Evolutionary conservation across 2,113 vertebrate genomes (phyloP), one percentile per base, ranked within the genome.

Genomic region (Himantopus leucocephalus): DNA sequence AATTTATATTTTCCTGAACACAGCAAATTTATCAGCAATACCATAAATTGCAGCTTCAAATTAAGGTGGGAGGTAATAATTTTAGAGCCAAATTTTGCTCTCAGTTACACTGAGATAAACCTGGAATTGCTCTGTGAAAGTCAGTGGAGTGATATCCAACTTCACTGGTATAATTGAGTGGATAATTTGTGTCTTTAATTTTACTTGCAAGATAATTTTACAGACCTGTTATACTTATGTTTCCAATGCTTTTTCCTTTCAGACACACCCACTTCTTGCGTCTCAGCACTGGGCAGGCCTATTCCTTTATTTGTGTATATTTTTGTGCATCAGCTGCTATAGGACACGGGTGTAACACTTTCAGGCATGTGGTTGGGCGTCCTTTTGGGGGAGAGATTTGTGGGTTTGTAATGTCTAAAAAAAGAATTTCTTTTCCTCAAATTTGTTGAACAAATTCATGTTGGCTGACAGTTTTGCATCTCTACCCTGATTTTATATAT

Each of bases 171-270:
- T 83, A 90, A 88, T 22, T 77, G 83, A 96, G 81, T 85, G 35
- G 85, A 68, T 90, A 76, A 93, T 94, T 95, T 90, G 58, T 87
- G 70, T 92, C 48, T 84, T 91, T 73, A 84, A 78, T 91, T 90
- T 94, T 89, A 88, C 75, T 92, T 95, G 68, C 50, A 80, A 93
- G 63, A 35, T 80, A 85, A 82, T 90, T 94, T 90, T 93, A 47
- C 70, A 71, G 71, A 95, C 43, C 26, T 96, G 70, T 95, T 90
- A 53, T 76, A 86, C 91, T 96, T 91, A 91, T 8, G 37, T 94
- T 96, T 97, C 91, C 91, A 94, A 90, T 96, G 86, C 90, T 97
- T 97, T 82, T 95, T 80, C 92, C 96, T 97, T 97, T 96, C 93
- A 97, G 90, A 91, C 85, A 88, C 63, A 90, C 66, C 85, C 90